Conservation (phyloP, 2,113 vertebrate genomes). For the Oryzias melastigma region DNA sequence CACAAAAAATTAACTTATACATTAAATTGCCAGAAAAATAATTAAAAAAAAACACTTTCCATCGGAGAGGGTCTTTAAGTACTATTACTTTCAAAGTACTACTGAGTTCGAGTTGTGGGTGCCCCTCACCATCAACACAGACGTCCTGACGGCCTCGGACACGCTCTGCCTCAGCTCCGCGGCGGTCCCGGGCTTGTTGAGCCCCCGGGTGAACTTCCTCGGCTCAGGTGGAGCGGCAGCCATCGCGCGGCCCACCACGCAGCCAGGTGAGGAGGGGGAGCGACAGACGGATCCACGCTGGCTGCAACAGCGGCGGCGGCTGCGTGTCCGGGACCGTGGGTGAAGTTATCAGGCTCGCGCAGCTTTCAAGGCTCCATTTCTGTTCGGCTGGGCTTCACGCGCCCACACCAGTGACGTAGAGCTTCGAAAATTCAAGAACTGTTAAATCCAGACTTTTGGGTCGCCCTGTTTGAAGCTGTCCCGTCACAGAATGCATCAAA, state of each 20-base stretch:
- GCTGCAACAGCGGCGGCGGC: not conserved
- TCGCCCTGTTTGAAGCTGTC: conserved; percentile 17
- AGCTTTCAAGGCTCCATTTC: no score
- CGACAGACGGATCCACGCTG: conserved; percentile 2
- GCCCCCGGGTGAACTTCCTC: conserved; percentile 89
- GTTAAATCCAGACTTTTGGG: conserved; percentile 4
- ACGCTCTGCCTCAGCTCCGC: conserved; percentile 94
- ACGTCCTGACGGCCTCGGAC: conserved; percentile 90
- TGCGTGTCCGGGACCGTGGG: not conserved
- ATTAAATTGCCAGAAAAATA: no score
- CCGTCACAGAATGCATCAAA: conserved; percentile 23
- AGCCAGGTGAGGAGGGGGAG: conserved; percentile 4
- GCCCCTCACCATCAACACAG: conserved; percentile 84
- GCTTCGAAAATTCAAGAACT: no score
- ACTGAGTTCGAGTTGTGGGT: not conserved
- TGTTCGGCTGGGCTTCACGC: no score
- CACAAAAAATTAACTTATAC: no score
- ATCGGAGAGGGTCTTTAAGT: no score
- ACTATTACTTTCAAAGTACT: no score
- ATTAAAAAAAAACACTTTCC: no score
- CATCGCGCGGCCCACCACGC: conserved; percentile 52
- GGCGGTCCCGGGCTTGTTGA: conserved; percentile 92
- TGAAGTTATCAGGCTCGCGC: no score
- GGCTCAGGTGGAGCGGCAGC: conserved; percentile 82
- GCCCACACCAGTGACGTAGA: no score